These are phyloP conservation scores for Casuarius casuarius DNA, from an alignment of 2,113 vertebrate genomes.

Conservation along the genomic window DNA sequence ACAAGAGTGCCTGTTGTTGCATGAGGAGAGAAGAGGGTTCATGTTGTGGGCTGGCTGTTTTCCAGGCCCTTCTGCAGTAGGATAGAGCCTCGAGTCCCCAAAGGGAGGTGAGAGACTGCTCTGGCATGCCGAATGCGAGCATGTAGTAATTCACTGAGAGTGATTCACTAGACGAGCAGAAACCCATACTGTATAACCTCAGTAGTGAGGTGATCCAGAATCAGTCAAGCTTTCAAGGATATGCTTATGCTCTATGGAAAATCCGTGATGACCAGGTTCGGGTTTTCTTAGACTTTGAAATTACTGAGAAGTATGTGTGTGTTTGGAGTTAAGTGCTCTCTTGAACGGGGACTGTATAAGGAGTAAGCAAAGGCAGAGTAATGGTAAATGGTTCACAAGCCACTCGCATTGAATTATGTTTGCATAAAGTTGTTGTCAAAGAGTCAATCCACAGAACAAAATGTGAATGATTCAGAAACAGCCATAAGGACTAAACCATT, in stretches of 20 bases:
- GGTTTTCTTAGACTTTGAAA: slow-evolving; percentile 8
- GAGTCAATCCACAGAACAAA: background rate
- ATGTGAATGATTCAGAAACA: slow-evolving; percentile 14
- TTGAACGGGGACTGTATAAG: background rate
- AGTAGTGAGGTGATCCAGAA: slow-evolving; percentile 27
- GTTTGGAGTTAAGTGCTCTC: background rate
- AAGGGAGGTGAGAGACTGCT: background rate
- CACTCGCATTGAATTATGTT: slow-evolving; percentile 4
- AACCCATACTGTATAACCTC: background rate
- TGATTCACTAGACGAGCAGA: background rate
- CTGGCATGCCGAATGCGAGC: background rate
- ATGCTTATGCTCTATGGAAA: slow-evolving; percentile 10
- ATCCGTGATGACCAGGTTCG: background rate
- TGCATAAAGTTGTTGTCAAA: slow-evolving; percentile 14
- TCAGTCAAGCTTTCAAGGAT: background rate
- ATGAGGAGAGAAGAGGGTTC: background rate
- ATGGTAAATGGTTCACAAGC: background rate
- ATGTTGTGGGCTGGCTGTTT: background rate
- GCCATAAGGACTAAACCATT: background rate
- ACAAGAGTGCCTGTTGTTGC: background rate
- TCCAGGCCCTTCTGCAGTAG: rapidly evolving
- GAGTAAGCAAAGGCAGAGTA: slow-evolving; percentile 22
- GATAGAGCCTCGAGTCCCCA: background rate
- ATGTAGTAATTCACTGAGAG: background rate
- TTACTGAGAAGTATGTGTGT: background rate